Base-by-base conservation (phyloP, 1,140 invertebrate species). In the Drosophila melanica region DNA sequence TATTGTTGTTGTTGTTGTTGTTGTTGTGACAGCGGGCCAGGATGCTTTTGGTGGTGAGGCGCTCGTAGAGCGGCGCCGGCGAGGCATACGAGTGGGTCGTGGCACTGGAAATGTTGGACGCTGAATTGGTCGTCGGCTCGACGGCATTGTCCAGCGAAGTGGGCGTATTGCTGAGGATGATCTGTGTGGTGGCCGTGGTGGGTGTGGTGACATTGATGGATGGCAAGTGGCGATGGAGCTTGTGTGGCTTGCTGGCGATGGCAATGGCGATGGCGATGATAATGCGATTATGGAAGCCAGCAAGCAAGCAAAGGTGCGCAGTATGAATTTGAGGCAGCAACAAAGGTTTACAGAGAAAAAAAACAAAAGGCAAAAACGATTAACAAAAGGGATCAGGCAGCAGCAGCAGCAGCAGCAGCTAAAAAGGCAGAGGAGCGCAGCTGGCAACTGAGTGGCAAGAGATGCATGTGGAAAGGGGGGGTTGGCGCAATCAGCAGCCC, bases 181-280 rank as follows among this genome's bases (percentile, higher is more conserved):
- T 80, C 75, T 90, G 89, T 42, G 89, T 90, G 50, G 89, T 90
- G 65, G 81, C 76, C 47, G 89, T 82, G 44, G 75, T 79, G 50
- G 89, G 89, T 45, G 89, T 90, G 78, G 79, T 90, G 71, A 90
- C 75, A 70, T 90, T 90, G 69, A 90, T 90, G 73, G 78, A 85
- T 76, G 89, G 89, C 64, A 90, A 47, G 30, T 77, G 89, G 23
- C 76, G 79, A 65, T 76, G 77, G 16, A 58, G 59, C 81, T 86
- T 86, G 41, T 86, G 75, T 50, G 72, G 78, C 53, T 89, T 75
- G 69, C 54, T 71, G 42, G 8, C 39, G 53, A 54, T 75, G 35
- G 30, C 54, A 23, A 77, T 71, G 42, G 8, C 39, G 53, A 54
- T 75, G 35, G 30, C 54, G 30, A 77, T 70, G 75, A 68, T 75